Base-by-base conservation (phyloP, 2,888 invertebrate species). In the Bellardia pandia region DNA sequence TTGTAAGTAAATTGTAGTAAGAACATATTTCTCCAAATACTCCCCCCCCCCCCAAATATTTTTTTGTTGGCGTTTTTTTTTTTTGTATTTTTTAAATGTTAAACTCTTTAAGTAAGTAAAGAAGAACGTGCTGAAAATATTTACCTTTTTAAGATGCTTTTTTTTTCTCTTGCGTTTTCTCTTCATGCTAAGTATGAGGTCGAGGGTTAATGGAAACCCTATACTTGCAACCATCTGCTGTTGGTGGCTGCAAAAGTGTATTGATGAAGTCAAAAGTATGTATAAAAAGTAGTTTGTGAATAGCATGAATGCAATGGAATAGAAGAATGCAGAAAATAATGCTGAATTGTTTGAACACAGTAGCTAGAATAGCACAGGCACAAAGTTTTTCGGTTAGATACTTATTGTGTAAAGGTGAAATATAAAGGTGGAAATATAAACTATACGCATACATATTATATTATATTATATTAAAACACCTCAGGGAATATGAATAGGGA, bases 51-150 rank as follows among this genome's bases (percentile, higher is more conserved):
- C 23, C 23, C 23, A 23, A 23, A 23, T 23, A 23, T 23, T 40
- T 66, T n/a, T 13, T 66, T 66, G 68, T 68, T 68, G 30, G 13
- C 13, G 14, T 7, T 53, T 45, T 68, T 33, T 64, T 56, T 81
- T 80, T 2, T 30, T 75, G 11, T 68, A 45, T 23, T 77, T 77
- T 66, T 58, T 51, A 33, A 77, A 78, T 85, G 74, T 42, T 66
- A 53, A 71, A 81, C 80, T 72, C 53, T 76, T 9, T 37, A 60
- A 62, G 60, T 69, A 16, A 69, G 9, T 42, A 51, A 51, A 71
- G 66, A 64, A 78, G 58, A 48, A 85, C 79, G 79, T 76, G 85
- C 68, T 68, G 71, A 71, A 79, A 88, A 82, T 71, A 75, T 79
- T 71, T 82, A 78, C 58, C 69, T 78, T 72, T 74, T 60, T 42